phyloP scores from a whole-genome alignment of 2,797 vertebrate species.

The Chromis chromis region DNA sequence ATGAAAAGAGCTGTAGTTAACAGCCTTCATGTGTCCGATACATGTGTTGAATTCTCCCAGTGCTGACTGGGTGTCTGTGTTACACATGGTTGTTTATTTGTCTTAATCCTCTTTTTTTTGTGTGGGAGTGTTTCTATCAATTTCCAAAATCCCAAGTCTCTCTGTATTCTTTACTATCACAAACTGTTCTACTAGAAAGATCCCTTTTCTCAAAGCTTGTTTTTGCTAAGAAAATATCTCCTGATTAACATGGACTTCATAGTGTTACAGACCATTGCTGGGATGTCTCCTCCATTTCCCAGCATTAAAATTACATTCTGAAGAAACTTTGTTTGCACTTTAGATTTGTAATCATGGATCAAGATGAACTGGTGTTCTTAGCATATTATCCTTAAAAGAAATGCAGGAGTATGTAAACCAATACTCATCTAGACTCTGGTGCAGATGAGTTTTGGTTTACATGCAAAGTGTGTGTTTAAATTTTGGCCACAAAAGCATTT shows the following conservation, averaged over 20 bases:
- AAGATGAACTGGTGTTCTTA: too few relatives aligned
- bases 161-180: not conserved
- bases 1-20: slow-evolving; percentile 22
- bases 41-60: not conserved
- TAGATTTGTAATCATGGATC: too few relatives aligned
- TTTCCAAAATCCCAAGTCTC: not conserved
- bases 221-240: not conserved
- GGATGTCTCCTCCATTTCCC: not conserved
- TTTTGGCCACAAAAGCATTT: not conserved
- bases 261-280: too few relatives aligned
- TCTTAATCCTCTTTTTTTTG: not conserved
- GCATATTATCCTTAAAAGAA: not conserved
- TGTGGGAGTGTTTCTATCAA: not conserved
- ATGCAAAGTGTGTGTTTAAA: not conserved
- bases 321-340: not conserved
- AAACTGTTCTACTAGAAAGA: not conserved
- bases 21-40: not conserved
- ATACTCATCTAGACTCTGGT: too few relatives aligned
- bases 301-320: not conserved
- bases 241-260: too few relatives aligned
- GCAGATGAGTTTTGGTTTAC: too few relatives aligned
- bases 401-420: too few relatives aligned
- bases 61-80: not conserved
- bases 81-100: not conserved
- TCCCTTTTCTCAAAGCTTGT: not conserved